Evolutionary conservation across 2,113 vertebrate genomes (phyloP).

Genomic region (Phrynocephalus versicolor): DNA sequence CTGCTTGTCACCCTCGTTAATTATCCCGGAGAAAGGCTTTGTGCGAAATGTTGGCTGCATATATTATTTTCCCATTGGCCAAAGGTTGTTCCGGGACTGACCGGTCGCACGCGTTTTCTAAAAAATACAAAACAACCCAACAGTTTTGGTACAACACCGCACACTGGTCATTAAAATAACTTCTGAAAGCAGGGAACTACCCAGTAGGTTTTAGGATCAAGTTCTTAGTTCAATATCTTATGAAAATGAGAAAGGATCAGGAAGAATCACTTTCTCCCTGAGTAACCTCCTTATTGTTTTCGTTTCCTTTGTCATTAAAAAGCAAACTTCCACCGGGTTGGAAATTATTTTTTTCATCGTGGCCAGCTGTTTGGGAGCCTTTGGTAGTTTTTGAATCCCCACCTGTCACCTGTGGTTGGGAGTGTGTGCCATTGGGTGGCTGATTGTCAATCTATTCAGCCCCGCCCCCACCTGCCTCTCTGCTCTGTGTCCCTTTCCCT

Average conservation of each 20-base stretch:
- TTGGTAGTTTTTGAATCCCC: no score
- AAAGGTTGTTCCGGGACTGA: slow-evolving; percentile 39
- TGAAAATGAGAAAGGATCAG: background rate
- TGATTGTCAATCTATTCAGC: no score
- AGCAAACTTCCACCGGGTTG: background rate
- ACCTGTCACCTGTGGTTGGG: no score
- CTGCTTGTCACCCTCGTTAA: slow-evolving; percentile 61
- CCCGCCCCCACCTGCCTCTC: no score
- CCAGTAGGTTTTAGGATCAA: background rate
- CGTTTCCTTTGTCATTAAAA: background rate
- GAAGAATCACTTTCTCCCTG: background rate
- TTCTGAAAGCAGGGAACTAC: background rate
- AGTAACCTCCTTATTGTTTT: background rate
- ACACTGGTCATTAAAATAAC: background rate
- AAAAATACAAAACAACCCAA: background rate
- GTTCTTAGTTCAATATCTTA: background rate
- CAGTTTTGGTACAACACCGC: background rate
- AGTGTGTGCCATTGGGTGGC: no score
- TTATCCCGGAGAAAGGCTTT: slow-evolving; percentile 36
- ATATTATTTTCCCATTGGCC: background rate
- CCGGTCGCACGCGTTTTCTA: slow-evolving; percentile 13
- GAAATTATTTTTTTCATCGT: background rate
- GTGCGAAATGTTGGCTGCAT: background rate
- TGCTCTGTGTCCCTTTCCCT: no score
- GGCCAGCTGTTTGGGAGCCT: no score